These are phyloP conservation scores for Peromyscus nudipes DNA, from an alignment of 2,797 vertebrate genomes.

Conservation along the genomic window DNA sequence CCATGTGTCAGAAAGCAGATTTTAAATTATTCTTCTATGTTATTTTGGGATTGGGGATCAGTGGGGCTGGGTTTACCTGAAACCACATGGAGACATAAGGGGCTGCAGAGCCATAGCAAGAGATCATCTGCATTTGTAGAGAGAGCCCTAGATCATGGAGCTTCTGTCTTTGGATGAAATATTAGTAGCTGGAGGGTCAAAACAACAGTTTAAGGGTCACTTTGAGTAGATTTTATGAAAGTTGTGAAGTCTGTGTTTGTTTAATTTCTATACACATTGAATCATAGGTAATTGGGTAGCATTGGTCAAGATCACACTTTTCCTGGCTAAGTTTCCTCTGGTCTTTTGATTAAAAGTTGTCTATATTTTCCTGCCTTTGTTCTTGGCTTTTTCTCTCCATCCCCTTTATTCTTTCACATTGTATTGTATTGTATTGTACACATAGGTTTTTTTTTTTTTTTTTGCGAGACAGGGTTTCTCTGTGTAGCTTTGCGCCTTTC, in stretches of 20 bases:
- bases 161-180: neutral
- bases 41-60: neutral
- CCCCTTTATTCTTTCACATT: neutral
- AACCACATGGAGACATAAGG: neutral
- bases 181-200: neutral
- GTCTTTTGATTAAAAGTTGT: neutral
- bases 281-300: neutral
- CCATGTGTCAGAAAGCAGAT: neutral
- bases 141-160: neutral
- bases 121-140: neutral
- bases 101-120: neutral
- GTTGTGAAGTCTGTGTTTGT: neutral
- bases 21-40: neutral
- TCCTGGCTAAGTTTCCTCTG: neutral
- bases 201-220: neutral
- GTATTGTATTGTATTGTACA: neutral
- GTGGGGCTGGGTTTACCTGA: neutral
- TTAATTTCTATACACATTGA: neutral
- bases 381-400: neutral
- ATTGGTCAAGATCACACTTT: neutral
- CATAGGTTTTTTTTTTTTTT: too few species aligned
- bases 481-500: too few species aligned
- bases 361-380: neutral
- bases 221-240: neutral
- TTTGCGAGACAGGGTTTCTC: too few species aligned